Percentiles rank a stretch among this genome's conserved stretches.
These are phyloP conservation scores for Agriopis marginaria DNA, from an alignment of 2,888 invertebrate species.

Conservation along the genomic window DNA sequence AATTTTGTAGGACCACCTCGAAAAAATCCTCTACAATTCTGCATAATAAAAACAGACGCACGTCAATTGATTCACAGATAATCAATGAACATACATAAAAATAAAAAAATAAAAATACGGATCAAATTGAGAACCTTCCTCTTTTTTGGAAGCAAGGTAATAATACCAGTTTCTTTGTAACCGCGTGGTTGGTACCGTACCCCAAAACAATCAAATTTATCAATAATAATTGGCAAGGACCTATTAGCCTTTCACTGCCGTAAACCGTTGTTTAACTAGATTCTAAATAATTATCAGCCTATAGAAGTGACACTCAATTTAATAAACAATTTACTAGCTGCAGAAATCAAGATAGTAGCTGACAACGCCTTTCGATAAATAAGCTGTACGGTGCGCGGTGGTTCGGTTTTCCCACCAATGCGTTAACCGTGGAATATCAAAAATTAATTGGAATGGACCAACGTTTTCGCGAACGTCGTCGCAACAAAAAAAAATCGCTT, in stretches of 20 bases:
- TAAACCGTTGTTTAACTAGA: conserved; percentile 9
- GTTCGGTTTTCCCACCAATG: conserved; percentile 43
- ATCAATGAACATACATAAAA: too few relatives aligned
- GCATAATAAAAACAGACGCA: too few relatives aligned
- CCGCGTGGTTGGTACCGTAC: too few relatives aligned
- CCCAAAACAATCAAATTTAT: neutral
- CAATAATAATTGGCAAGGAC: conserved; percentile 2
- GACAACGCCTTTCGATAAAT: conserved; percentile 54
- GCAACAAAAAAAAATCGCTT: too few relatives aligned
- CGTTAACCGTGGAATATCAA: conserved; percentile 29
- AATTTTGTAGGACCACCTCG: too few relatives aligned
- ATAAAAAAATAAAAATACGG: too few relatives aligned
- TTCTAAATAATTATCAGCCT: conserved; percentile 17
- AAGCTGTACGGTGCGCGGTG: conserved; percentile 34
- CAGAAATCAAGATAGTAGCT: conserved; percentile 40
- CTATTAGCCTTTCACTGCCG: conserved; percentile 8
- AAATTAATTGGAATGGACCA: neutral
- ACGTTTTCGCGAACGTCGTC: too few relatives aligned
- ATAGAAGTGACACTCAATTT: conserved; percentile 23
- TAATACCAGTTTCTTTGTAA: too few relatives aligned
- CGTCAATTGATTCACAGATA: too few relatives aligned
- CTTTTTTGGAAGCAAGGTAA: too few relatives aligned
- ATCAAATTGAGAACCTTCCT: too few relatives aligned
- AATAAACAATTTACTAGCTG: conserved; percentile 26
- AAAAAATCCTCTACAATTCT: too few relatives aligned